phyloP scores from a whole-genome alignment of 2,888 invertebrate genomes.

The Fissipunctia ypsillon region DNA sequence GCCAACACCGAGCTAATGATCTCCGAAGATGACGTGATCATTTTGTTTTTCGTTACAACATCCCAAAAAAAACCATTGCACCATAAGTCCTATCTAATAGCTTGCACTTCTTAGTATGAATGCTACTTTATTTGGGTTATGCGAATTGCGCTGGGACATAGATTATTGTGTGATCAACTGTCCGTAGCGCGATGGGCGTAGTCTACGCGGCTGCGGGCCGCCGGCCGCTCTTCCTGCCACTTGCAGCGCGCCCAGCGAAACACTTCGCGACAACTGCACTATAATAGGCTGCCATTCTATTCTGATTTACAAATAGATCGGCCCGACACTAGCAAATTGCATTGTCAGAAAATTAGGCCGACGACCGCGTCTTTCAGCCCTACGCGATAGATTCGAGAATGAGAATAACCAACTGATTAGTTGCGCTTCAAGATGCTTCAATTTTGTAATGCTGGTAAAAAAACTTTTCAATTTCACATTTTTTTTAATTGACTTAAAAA shows the following conservation, averaged over 20 bases:
- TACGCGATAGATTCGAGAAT: neutral
- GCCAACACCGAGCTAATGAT: neutral
- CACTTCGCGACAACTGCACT: constrained; percentile 17
- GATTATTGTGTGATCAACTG: neutral
- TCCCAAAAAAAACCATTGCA: neutral
- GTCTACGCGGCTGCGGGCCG: neutral
- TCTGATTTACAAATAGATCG: constrained; percentile 14
- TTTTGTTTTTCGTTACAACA: neutral
- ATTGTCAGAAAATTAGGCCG: neutral
- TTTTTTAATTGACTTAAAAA: neutral
- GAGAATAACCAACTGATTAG: neutral
- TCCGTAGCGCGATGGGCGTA: neutral
- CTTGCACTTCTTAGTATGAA: neutral
- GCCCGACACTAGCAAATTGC: neutral
- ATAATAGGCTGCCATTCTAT: constrained; percentile 17
- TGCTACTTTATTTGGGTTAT: neutral
- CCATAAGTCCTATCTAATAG: neutral
- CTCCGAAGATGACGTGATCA: neutral
- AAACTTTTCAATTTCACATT: neutral
- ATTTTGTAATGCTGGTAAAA: neutral
- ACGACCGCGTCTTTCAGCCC: constrained; percentile 5
- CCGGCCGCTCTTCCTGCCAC: neutral
- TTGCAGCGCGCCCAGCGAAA: neutral
- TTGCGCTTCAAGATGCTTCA: neutral
- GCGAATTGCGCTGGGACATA: neutral